A percentile compares a stretch with the other conserved stretches of the same genome.
phyloP scores from a whole-genome alignment of 2,797 vertebrate genomes.

The Poecilia gillii region DNA sequence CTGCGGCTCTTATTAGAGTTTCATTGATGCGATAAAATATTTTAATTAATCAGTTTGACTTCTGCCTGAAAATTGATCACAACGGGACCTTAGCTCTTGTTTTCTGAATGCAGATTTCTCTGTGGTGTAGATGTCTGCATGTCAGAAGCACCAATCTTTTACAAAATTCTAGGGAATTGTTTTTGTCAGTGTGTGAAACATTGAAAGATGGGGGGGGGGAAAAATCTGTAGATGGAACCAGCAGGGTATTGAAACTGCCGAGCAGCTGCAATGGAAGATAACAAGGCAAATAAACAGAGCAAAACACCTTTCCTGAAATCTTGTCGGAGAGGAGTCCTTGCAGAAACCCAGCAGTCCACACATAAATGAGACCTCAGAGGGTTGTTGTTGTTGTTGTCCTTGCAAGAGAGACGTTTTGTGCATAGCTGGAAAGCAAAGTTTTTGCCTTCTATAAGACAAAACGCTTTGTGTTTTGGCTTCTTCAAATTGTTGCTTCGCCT shows the following conservation, averaged over 20 bases:
- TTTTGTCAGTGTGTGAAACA: constrained; percentile 1
- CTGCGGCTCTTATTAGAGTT: background rate
- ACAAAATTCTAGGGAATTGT: background rate
- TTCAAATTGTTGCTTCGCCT: background rate
- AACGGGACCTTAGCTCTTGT: background rate
- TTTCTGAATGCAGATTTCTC: background rate
- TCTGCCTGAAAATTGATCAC: background rate
- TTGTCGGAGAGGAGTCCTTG: constrained; percentile 5
- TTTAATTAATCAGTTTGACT: background rate
- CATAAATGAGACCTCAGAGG: constrained; percentile 3
- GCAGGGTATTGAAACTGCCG: background rate
- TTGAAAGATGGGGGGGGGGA: background rate
- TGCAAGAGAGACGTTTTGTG: background rate
- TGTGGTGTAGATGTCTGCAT: background rate
- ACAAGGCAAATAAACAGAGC: background rate
- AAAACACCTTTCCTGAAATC: background rate
- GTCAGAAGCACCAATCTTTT: background rate
- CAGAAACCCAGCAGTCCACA: background rate
- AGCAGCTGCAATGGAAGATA: constrained; percentile 10
- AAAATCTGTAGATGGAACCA: background rate
- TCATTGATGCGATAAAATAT: background rate
- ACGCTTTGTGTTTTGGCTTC: background rate
- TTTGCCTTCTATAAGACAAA: background rate
- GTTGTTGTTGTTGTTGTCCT: background rate
- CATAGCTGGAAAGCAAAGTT: constrained; percentile 4